Evolutionary conservation across 2,888 invertebrate genomes (phyloP), one percentile per base, ranked within the genome.

Genomic region (Perdita meconis): DNA sequence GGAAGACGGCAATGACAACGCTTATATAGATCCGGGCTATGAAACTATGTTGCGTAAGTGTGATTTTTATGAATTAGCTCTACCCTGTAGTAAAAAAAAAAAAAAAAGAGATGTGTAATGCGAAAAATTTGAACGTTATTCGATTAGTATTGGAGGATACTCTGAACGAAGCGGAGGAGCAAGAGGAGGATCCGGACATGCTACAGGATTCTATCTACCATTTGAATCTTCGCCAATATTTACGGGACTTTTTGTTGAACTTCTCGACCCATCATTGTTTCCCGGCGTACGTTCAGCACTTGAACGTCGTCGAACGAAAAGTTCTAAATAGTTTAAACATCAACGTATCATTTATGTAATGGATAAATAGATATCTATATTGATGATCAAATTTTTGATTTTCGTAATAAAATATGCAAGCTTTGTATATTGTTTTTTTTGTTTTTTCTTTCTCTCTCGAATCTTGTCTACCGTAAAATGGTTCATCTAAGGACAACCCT

Each of bases 261-360:
- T 94, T 96, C 68, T 94, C 95, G 5, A 94, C 93, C 51, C 95
- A 95, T 88, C 94, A 94, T 71, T 95, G 94, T 84, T 96, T 95
- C 83, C 92, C 92, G 2, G 93, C 93, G 81, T 96, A 95, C 87
- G 92, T 93, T 59, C 93, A 93, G 66, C 95, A 96, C 89, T 93
- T 95, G 38, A 95, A 93, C 81, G 92, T 92, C 8, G 86, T 92
- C 0, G 96, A 96, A 86, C 93, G 93, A 76, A 93, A 93, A 83
- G 92, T 94, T 1, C 90, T 95, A 50, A 89, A 85, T 40, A 89
- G 80, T 78, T 81, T 92, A 50, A 89, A 88, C 65, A 89, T 90
- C 60, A 88, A 84, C 53, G 74, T 73, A 40, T 71, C 87, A 51
- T 87, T 87, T 64, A 83, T 85, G 80, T 83, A 80, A 86, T 73